These are phyloP conservation scores for Heliothis peltigera DNA, from an alignment of 2,888 invertebrate species.

Conservation along the genomic window DNA sequence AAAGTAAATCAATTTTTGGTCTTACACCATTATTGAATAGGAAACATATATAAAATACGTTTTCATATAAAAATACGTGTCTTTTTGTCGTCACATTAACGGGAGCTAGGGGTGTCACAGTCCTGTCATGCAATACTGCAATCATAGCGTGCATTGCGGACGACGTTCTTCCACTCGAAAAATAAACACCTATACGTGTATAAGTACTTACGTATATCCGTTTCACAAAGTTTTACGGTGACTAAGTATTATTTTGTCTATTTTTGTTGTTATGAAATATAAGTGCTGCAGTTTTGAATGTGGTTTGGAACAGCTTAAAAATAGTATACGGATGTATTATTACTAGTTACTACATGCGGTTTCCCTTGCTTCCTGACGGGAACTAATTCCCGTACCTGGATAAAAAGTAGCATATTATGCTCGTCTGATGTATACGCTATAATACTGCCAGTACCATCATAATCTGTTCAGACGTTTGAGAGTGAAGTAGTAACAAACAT, in stretches of 20 bases:
- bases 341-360: too few relatives aligned
- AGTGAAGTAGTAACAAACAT: too few relatives aligned
- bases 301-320: too few relatives aligned
- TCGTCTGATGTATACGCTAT: too few relatives aligned
- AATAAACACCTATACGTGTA: constrained; percentile 43
- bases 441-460: too few relatives aligned
- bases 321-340: too few relatives aligned
- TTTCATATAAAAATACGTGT: constrained; percentile 39
- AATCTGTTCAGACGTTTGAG: too few relatives aligned
- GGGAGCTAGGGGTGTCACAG: constrained; percentile 66
- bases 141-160: constrained; percentile 76
- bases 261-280: background rate
- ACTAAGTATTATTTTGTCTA: background rate
- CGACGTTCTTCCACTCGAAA: constrained; percentile 63
- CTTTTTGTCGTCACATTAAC: constrained; percentile 61
- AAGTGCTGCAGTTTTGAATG: background rate
- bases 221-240: constrained; percentile 33
- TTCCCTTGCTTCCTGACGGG: too few relatives aligned
- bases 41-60: constrained; percentile 34
- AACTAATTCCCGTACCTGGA: too few relatives aligned
- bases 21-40: constrained; percentile 13
- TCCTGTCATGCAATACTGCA: constrained; percentile 80
- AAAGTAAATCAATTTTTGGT: constrained; percentile 2
- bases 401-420: too few relatives aligned
- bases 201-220: constrained; percentile 12